phyloP scores from a whole-genome alignment of 2,113 vertebrate species.

The Potamarius usumacintae region DNA sequence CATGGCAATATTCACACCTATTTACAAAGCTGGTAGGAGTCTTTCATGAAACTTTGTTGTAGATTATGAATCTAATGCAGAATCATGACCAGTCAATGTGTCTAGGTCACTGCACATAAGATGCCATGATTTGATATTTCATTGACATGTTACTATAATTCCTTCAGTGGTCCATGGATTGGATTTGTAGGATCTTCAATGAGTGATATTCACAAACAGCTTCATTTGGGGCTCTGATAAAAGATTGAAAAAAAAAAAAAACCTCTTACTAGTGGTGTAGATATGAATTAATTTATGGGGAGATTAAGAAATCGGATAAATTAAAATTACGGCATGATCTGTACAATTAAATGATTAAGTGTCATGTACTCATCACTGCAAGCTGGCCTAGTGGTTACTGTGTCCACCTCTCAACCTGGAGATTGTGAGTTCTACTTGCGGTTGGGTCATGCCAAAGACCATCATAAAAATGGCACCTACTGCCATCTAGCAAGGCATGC shows the following conservation, averaged over 20 bases:
- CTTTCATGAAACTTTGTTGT: slow-evolving; percentile 50
- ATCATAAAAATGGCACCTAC: no score
- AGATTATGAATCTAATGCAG: slow-evolving; percentile 52
- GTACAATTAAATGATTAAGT: not conserved
- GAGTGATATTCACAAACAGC: not conserved
- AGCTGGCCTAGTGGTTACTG: no score
- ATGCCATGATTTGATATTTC: slow-evolving; percentile 40
- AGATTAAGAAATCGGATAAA: not conserved
- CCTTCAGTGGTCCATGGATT: not conserved
- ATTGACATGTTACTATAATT: not conserved
- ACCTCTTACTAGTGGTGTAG: not conserved
- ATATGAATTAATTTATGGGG: not conserved
- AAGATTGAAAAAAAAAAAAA: not conserved
- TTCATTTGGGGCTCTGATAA: not conserved
- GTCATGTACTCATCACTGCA: not conserved
- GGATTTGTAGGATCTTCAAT: not conserved
- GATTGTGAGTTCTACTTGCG: no score
- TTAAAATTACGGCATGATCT: not conserved
- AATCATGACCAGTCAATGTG: slow-evolving; percentile 61
- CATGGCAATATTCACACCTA: slow-evolving; percentile 52
- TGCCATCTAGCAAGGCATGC: no score
- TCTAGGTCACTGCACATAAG: slow-evolving; percentile 67
- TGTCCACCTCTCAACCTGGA: no score
- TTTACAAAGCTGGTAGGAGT: slow-evolving; percentile 60
- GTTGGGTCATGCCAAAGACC: no score